phyloP scores from a whole-genome alignment of 2,113 vertebrate genomes.

The Grammomys dolichurus region DNA sequence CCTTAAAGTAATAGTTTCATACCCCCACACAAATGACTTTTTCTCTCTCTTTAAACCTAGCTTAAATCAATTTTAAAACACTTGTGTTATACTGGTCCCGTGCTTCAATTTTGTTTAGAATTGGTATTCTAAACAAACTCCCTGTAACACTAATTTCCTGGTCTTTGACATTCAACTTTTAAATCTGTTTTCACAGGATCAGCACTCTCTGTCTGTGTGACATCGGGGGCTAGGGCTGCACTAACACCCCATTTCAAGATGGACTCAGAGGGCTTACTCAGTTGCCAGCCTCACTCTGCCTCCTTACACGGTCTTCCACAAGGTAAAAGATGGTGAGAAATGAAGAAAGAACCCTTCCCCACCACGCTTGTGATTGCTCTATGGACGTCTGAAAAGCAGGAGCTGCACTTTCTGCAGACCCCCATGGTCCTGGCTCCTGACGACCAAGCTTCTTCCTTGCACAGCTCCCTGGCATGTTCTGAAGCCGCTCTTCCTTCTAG shows the following conservation, averaged over 20 bases:
- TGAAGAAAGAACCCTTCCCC: not conserved
- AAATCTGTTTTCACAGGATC: not conserved
- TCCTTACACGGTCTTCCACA: not conserved
- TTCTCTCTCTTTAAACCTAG: not conserved
- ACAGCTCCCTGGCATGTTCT: not conserved
- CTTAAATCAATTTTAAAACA: constrained; percentile 47
- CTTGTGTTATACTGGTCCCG: not conserved
- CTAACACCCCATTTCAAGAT: not conserved
- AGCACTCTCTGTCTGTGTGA: not conserved
- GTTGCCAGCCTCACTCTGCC: not conserved
- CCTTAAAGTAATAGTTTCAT: not conserved
- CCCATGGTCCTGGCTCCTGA: rapidly evolving
- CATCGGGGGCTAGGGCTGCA: not conserved
- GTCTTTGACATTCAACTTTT: constrained; percentile 12
- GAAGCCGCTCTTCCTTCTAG: not conserved
- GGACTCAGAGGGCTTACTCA: not conserved
- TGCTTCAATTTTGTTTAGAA: not conserved
- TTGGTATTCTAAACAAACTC: not conserved
- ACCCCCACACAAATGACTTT: not conserved
- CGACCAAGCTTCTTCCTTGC: not conserved
- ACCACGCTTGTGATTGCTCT: rapidly evolving
- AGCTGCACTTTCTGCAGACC: not conserved
- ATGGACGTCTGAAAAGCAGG: not conserved
- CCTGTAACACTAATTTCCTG: not conserved
- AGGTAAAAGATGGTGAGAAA: not conserved